Percentiles rank a stretch among this genome's conserved stretches.
Evolutionary conservation across 2,797 vertebrate genomes (phyloP).

Genomic region (Numenius phaeopus): DNA sequence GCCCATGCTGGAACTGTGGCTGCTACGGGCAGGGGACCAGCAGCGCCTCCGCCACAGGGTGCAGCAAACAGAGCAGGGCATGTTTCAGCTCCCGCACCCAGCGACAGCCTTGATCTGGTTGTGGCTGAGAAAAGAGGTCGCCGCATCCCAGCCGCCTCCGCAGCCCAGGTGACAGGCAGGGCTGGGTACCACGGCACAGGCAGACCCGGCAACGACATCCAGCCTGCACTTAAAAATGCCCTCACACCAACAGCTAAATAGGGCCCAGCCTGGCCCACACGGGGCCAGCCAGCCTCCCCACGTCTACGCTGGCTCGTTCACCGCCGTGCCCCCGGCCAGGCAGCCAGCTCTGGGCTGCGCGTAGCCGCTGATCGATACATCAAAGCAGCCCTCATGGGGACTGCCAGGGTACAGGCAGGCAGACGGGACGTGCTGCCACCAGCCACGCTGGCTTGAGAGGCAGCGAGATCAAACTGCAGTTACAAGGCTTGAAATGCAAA

Average conservation of each 20-base stretch:
- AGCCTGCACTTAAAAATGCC: not conserved
- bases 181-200: not conserved
- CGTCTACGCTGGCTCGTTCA: fast-evolving
- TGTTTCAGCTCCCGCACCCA: not conserved
- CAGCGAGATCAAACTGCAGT: not conserved
- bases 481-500: not conserved
- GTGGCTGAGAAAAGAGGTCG: not conserved
- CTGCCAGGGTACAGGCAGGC: fast-evolving
- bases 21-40: fast-evolving
- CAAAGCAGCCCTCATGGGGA: fast-evolving
- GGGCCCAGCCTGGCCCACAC: fast-evolving
- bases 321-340: fast-evolving
- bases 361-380: fast-evolving
- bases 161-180: not conserved
- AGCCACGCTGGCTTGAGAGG: fast-evolving
- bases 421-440: fast-evolving
- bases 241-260: not conserved
- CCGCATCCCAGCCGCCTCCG: not conserved
- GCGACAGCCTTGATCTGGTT: fast-evolving
- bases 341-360: not conserved
- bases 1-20: fast-evolving
- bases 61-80: not conserved
- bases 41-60: not conserved
- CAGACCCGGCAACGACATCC: fast-evolving
- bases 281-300: not conserved